Conservation (phyloP, 1,140 invertebrate species). For the Chironomus striatipennis region DNA sequence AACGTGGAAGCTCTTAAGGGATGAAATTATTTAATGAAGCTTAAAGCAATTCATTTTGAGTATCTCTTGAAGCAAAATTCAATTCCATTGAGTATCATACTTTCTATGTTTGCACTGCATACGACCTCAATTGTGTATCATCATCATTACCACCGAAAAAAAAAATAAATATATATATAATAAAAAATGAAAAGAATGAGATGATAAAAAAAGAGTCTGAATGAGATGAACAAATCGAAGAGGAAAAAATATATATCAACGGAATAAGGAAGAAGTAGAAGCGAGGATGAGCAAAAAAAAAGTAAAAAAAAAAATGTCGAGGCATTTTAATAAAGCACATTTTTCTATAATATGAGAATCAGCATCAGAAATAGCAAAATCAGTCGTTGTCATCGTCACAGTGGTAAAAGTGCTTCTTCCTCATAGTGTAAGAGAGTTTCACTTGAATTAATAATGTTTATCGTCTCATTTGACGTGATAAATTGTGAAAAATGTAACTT, state of each 20-base stretch:
- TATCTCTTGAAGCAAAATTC: not conserved
- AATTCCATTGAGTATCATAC: constrained; percentile 5
- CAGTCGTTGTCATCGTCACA: not conserved
- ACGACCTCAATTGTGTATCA: not conserved
- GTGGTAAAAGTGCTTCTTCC: not conserved
- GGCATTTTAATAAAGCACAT: too few relatives aligned
- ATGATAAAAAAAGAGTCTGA: too few relatives aligned
- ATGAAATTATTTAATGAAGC: constrained; percentile 14
- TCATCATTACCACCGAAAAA: not conserved
- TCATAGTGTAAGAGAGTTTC: not conserved
- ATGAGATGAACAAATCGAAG: too few relatives aligned
- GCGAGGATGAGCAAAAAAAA: too few relatives aligned
- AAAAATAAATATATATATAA: not conserved
- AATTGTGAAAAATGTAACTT: constrained; percentile 24
- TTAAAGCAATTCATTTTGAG: constrained; percentile 9
- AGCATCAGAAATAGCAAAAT: not conserved
- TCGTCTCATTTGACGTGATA: constrained; percentile 23
- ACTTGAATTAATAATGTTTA: constrained; percentile 24
- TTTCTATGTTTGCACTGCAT: not conserved
- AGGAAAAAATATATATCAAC: too few relatives aligned
- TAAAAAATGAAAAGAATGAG: too few relatives aligned
- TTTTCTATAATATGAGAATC: not conserved
- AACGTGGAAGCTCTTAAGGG: not conserved
- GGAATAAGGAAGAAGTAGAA: too few relatives aligned
- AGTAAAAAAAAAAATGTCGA: too few relatives aligned